These are phyloP conservation scores for Eumaeus atala DNA, from an alignment of 1,140 invertebrate species.

Conservation along the genomic window DNA sequence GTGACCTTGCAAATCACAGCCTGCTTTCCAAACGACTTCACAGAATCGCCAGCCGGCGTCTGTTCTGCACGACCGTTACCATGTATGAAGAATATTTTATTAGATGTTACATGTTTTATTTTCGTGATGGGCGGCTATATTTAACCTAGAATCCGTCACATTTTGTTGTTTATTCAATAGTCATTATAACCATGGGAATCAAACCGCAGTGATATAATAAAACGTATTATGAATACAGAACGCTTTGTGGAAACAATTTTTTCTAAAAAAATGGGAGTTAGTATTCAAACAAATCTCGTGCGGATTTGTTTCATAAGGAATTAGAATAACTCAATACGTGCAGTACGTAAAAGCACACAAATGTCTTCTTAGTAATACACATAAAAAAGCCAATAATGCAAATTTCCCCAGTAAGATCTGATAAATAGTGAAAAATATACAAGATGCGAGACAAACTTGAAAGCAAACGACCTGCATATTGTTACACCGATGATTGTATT, in stretches of 20 bases:
- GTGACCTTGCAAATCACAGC: conserved; percentile 73
- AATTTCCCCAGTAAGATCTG: too few relatives aligned
- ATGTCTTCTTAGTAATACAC: too few relatives aligned
- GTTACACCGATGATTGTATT: too few relatives aligned
- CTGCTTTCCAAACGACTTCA: conserved; percentile 73
- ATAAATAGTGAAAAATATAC: too few relatives aligned
- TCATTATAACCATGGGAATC: conserved; percentile 42
- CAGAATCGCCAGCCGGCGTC: conserved; percentile 63
- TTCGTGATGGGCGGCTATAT: conserved; percentile 50
- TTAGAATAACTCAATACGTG: too few relatives aligned
- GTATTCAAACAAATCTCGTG: too few relatives aligned
- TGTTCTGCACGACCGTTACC: conserved; percentile 58
- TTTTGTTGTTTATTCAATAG: conserved; percentile 44
- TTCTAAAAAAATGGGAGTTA: not conserved
- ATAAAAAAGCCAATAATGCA: too few relatives aligned
- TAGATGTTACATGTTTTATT: conserved; percentile 63
- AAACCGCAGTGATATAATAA: conserved; percentile 28
- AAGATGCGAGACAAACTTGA: too few relatives aligned
- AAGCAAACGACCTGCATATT: too few relatives aligned
- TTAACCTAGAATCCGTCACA: conserved; percentile 36
- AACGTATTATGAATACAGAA: conserved; percentile 19
- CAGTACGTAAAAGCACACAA: too few relatives aligned
- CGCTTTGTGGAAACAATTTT: not conserved
- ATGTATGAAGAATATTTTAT: conserved; percentile 69
- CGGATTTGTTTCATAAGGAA: too few relatives aligned